Conservation (phyloP, 2,888 invertebrate species). For the Aleiodes testaceus region DNA sequence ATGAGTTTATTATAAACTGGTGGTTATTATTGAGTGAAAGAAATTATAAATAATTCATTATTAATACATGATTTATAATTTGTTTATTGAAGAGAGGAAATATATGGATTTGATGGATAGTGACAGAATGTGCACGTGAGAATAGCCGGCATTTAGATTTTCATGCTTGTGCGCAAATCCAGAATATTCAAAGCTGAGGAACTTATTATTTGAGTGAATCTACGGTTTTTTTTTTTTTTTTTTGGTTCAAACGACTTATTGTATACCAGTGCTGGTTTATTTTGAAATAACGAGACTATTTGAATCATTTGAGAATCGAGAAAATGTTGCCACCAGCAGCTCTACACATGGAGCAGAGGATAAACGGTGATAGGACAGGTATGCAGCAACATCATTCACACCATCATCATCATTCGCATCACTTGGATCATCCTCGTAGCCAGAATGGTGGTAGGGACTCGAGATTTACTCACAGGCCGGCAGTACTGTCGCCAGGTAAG, state of each 20-base stretch:
- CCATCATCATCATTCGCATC: constrained; percentile 56
- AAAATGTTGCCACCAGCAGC: constrained; percentile 60
- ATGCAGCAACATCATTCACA: constrained; percentile 57
- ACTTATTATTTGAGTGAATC: background rate
- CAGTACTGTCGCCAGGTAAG: constrained; percentile 59
- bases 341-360: constrained; percentile 61
- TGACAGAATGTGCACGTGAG: constrained; percentile 36
- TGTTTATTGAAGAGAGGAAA: background rate
- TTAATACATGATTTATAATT: no score
- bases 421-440: constrained; percentile 52
- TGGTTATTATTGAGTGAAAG: background rate
- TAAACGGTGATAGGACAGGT: constrained; percentile 56
- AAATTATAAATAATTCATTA: background rate
- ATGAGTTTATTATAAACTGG: background rate
- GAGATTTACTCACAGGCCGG: constrained; percentile 53
- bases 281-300: background rate
- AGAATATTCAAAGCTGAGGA: background rate
- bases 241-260: background rate
- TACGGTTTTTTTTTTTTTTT: no score
- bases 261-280: background rate
- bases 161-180: background rate
- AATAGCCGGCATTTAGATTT: background rate
- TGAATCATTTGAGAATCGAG: background rate
- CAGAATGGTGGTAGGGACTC: constrained; percentile 52
- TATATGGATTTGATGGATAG: background rate